Evolutionary conservation across 1,140 invertebrate genomes (phyloP).

Genomic region (Temnothorax nylanderi): DNA sequence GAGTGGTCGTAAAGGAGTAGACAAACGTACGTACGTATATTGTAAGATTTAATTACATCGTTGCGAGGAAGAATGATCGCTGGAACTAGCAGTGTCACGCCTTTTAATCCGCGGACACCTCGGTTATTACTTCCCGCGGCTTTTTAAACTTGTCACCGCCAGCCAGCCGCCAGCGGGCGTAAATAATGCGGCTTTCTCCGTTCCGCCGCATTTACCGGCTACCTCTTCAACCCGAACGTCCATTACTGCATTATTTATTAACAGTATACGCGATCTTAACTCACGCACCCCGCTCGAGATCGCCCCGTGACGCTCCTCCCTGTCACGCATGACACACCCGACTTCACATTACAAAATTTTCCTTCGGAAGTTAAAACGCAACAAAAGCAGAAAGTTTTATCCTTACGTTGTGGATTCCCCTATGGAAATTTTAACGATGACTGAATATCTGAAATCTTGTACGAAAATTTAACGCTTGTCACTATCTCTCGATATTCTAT

Average conservation of each 20-base stretch:
- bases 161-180: slow-evolving; percentile 56
- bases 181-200: slow-evolving; percentile 68
- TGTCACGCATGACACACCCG: slow-evolving; percentile 9
- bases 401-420: background rate
- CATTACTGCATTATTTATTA: slow-evolving; percentile 70
- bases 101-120: slow-evolving; percentile 73
- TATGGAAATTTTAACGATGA: background rate
- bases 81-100: slow-evolving; percentile 73
- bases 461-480: background rate
- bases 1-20: slow-evolving; percentile 41
- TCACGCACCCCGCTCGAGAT: slow-evolving; percentile 36
- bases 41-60: slow-evolving; percentile 69
- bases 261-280: slow-evolving; percentile 60
- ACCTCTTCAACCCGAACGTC: slow-evolving; percentile 28
- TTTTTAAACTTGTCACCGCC: slow-evolving; percentile 71
- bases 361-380: background rate
- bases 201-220: slow-evolving; percentile 67
- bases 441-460: background rate
- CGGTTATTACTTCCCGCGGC: slow-evolving; percentile 61
- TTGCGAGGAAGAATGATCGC: slow-evolving; percentile 65
- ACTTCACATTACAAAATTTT: background rate
- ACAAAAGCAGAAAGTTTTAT: background rate
- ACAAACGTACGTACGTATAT: slow-evolving; percentile 58
- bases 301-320: slow-evolving; percentile 13
- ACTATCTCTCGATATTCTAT: background rate